These are phyloP conservation scores for Baryphthengus martii DNA, from an alignment of 2,113 vertebrate species.

Conservation along the genomic window DNA sequence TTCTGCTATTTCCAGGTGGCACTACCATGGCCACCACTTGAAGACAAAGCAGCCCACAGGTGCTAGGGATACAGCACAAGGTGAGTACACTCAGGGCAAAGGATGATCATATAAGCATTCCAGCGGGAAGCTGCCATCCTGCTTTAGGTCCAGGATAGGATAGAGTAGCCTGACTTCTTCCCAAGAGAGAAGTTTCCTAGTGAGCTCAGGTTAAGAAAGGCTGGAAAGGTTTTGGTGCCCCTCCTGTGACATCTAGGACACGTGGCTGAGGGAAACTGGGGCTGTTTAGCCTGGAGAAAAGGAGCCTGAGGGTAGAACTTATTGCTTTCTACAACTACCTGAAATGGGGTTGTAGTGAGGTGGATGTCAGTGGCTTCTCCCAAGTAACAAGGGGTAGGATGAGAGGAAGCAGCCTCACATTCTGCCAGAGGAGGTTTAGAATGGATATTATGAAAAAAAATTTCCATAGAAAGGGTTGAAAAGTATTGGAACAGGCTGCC, in stretches of 20 bases:
- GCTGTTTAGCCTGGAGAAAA: not conserved
- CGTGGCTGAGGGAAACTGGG: not conserved
- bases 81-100: not conserved
- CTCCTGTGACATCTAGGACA: not conserved
- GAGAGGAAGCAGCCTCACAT: not conserved
- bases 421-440: not conserved
- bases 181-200: not conserved
- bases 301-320: not conserved
- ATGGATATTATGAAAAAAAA: not conserved
- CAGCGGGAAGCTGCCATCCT: not conserved
- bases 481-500: not conserved
- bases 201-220: not conserved
- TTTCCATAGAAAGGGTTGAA: not conserved
- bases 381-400: not conserved
- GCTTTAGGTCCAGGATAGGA: not conserved
- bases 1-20: not conserved
- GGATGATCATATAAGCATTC: not conserved
- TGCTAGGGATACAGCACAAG: not conserved
- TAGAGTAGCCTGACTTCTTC: not conserved
- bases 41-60: not conserved
- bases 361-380: rapidly evolving
- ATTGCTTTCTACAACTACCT: not conserved
- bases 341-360: not conserved
- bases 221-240: not conserved
- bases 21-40: not conserved